Base-by-base conservation (phyloP, 2,797 vertebrate genomes). In the Pipistrellus pygmaeus region DNA sequence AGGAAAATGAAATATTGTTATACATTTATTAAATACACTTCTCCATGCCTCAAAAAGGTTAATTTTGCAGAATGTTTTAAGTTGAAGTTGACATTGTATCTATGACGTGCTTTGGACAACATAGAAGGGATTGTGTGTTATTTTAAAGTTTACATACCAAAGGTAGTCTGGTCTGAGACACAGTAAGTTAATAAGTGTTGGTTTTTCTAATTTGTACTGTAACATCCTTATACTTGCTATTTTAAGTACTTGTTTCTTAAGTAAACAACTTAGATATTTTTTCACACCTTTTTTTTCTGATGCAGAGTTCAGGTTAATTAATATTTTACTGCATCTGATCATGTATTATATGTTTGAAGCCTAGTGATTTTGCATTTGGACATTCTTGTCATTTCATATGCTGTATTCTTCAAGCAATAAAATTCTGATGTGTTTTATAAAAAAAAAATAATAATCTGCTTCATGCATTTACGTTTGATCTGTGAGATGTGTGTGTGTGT, bases 321-420 rank as follows among this genome's bases (percentile, higher is more conserved):
- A 98, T 98, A 99, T 98, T 98, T 99, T 98, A 97, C 98, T 99
- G 99, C 98, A 98, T 98, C 98, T 97, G 97, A 96, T 98, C 94
- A 98, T 98, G 98, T 98, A 97, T 97, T 97, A 97, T 98, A 97
- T 98, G 98, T 98, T 99, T 99, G 98, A 98, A 98, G 98, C 98
- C 97, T 98, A 98, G 98, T 99, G 46, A 48, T 14, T 48, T 48
- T 48, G 46, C 46, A 48, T 48, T 48, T 48, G 46, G 46, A 13
- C 46, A 48, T 48, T 48, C 11, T 48, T 48, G 46, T 48, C 10
- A 48, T 48, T 48, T 48, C 4, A 48, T 48, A 48, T 48, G 46
- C 46, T 14, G 46, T 48, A 48, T 48, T 12, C 46, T 48, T 48
- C 46, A 48, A 12, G 46, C 46, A 48, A 48, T 48, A 48, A 48